Base-by-base conservation (phyloP, 2,113 vertebrate species). In the Hemiprocne comata region DNA sequence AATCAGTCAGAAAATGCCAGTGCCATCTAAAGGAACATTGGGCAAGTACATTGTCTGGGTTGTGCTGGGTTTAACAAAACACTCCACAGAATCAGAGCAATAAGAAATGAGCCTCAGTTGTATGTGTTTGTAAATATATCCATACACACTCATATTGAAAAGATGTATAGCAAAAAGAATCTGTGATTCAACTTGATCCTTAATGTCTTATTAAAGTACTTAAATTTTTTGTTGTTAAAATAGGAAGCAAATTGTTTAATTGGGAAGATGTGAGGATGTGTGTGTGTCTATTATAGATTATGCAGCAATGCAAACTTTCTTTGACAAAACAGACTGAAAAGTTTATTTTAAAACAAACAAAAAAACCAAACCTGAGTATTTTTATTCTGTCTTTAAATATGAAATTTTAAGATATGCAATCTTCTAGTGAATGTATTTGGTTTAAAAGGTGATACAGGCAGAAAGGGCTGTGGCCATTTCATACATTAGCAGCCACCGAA, bases 91-190 rank as follows among this genome's bases (percentile, higher is more conserved):
- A 74, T 29, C 17, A 40, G 8, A 69, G 16, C 13, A 78, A 64
- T 11, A 75, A 54, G 29, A 84, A 64, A 75, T 11, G 7, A 64
- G 12, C 17, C 31, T 75, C 17, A 64, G 23, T 51, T 44, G 13
- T 20, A 6, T 54, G 13, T 23, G 6, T 54, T n/a, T 58, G 57
- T 48, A 75, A 74, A 79, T 79, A 21, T 26, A 70, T 21, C 21
- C 3, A 18, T 19, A 21, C 5, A 44, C 14, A 26, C 25, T 31
- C 74, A 26, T 5, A 14, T 18, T 55, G 40, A 46, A 67, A 55
- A 7, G 9, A 15, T 36, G 5, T 51, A 19, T 25, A 54, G 15
- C 13, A 82, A 58, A 69, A n/a, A 0, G 0, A 62, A n/a, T 5
- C 26, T 17, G 6, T 67, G 48, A 64, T 78, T 69, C 65, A 48